Conservation (phyloP, 2,888 invertebrate species). For the Conops quadrifasciatus region DNA sequence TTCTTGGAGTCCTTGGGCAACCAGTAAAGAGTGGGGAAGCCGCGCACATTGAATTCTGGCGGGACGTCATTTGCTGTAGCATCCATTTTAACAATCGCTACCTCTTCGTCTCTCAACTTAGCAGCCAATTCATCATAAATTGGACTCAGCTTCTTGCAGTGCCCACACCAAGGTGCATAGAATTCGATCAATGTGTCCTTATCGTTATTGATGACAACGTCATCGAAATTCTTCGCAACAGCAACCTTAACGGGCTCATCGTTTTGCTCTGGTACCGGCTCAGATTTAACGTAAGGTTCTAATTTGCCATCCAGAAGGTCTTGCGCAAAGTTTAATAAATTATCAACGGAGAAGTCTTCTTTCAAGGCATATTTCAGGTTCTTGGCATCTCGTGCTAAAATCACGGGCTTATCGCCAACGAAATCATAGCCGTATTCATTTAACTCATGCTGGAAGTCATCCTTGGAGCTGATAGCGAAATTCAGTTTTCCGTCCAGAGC, state of each 20-base stretch:
- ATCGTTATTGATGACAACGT: slow-evolving; percentile 87
- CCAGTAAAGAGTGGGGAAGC: slow-evolving; percentile 99
- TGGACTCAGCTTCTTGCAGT: slow-evolving; percentile 96
- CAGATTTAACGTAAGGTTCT: slow-evolving; percentile 95
- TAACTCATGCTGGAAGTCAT: slow-evolving; percentile 93
- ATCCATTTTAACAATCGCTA: slow-evolving; percentile 96
- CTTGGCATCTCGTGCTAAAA: slow-evolving; percentile 82
- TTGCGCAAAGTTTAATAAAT: slow-evolving; percentile 83
- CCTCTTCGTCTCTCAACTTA: slow-evolving; percentile 84
- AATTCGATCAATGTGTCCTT: slow-evolving; percentile 97
- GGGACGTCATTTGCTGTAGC: slow-evolving; percentile 99
- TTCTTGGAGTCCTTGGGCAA: slow-evolving; percentile 82
- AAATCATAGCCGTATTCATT: slow-evolving; percentile 93
- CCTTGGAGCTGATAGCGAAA: slow-evolving; percentile 92
- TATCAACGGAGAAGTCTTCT: slow-evolving; percentile 89
- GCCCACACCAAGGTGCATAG: slow-evolving; percentile 99
- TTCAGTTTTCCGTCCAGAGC: slow-evolving; percentile 68
- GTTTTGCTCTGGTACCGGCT: slow-evolving; percentile 86
- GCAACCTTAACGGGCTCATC: slow-evolving; percentile 86
- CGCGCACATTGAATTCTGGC: slow-evolving; percentile 85
- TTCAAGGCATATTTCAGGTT: slow-evolving; percentile 91
- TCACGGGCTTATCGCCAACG: slow-evolving; percentile 87
- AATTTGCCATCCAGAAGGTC: slow-evolving; percentile 83
- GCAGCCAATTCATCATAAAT: slow-evolving; percentile 93
- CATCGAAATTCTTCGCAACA: slow-evolving; percentile 97